Base-by-base conservation (phyloP, 2,888 invertebrate genomes). In the Chrysopilus asiliformis region DNA sequence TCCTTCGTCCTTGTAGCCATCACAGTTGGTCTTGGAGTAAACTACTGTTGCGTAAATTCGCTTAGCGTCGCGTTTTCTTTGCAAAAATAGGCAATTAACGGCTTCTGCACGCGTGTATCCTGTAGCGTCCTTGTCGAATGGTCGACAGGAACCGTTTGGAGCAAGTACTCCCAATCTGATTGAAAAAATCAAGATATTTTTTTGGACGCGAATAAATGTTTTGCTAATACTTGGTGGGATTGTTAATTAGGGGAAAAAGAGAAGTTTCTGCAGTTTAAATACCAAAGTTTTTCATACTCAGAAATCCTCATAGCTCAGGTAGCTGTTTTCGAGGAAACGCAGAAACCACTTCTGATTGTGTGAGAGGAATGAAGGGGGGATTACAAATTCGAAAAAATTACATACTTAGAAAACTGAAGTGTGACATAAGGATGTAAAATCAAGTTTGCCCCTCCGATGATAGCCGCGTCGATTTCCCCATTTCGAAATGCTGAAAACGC, bases 21-120 rank as follows among this genome's bases (percentile, higher is more conserved):
- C 85, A 49, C 81, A 80, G 58, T 83, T 85, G 8, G 77, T 79
- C 56, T 83, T 83, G 0, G 81, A 77, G 56, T 85, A 81, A 2
- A 85, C 66, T 0, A 83, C 61, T 41, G 73, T 74, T 3, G 78
- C 77, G 53, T 83, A 83, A 0, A 72, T 66, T 34, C 74, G 68
- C 45, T 74, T 73, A 1, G 81, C 77, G 45, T 72, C 67, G 19
- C 72, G 68, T 17, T 70, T 70, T 47, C 76, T 82, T 56, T 90
- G 87, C 13, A 90, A 53, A 48, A 79, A 74, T 24, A 79, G 52
- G 0, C 76, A 74, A 4, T 71, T 74, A 3, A 85, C 66, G 0
- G 82, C 76, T 58, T 90, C 90, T 10, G 85, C 78, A n/a, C 89
- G 72, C 0, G 77, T 79, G 50, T 89, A 90, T 0, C 90, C 89